Evolutionary conservation across 2,888 invertebrate species (phyloP).

Genomic region (Acanthacorydalis orientalis): DNA sequence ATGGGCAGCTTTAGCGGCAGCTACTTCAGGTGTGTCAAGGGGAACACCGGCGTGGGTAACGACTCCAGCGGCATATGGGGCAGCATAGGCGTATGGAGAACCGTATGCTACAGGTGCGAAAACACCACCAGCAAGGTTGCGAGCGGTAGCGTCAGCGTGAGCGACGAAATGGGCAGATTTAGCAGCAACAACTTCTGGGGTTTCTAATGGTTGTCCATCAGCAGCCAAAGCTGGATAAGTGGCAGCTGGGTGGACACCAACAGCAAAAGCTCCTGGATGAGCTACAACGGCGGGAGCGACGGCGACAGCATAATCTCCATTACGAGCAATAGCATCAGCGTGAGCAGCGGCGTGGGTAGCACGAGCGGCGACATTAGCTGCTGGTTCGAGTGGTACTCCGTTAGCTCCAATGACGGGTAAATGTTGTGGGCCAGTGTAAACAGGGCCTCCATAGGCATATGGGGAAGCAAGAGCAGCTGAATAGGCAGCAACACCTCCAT

Average conservation of each 20-base stretch:
- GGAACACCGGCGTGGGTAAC: not conserved
- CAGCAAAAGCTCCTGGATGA: not conserved
- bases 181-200: slow-evolving; percentile 30
- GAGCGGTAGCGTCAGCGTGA: slow-evolving; percentile 27
- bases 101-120: not conserved
- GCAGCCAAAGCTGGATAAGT: too few species aligned
- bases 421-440: slow-evolving; percentile 11
- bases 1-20: slow-evolving; percentile 6
- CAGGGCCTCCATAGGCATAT: slow-evolving; percentile 20
- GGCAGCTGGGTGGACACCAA: not conserved
- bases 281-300: not conserved
- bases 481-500: not conserved
- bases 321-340: not conserved
- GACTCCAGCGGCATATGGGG: not conserved
- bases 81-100: not conserved
- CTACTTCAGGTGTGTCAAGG: slow-evolving; percentile 1
- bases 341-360: slow-evolving; percentile 1
- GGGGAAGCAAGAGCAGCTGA: not conserved
- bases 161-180: slow-evolving; percentile 38
- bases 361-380: slow-evolving; percentile 4
- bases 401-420: slow-evolving; percentile 5
- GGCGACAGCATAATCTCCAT: not conserved
- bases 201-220: slow-evolving; percentile 30
- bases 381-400: slow-evolving; percentile 6
- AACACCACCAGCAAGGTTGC: slow-evolving; percentile 14